These are phyloP conservation scores for Ornithoptera priamus DNA, from an alignment of 2,888 invertebrate species.

Conservation along the genomic window DNA sequence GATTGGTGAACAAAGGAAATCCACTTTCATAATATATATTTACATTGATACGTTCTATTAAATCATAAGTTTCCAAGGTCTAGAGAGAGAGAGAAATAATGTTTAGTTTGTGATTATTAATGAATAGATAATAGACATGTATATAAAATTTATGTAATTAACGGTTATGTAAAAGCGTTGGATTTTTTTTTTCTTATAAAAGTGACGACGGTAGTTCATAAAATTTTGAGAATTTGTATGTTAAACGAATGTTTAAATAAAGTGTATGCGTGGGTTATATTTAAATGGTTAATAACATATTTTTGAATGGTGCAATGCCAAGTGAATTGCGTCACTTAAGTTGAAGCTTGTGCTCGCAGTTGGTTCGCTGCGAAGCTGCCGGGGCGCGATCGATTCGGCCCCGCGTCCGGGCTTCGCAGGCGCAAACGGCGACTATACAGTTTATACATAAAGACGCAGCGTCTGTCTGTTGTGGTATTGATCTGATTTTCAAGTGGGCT, in stretches of 20 bases:
- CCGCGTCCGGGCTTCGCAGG: conserved; percentile 21
- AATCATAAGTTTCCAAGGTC: too few species aligned
- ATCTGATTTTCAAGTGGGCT: conserved; percentile 20
- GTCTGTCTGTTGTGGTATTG: conserved; percentile 20
- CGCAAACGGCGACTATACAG: conserved; percentile 20
- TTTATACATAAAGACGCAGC: conserved; percentile 1
- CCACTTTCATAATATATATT: too few species aligned
- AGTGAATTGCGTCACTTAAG: not conserved
- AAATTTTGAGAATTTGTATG: not conserved
- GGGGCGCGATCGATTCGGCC: conserved; percentile 22
- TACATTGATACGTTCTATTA: too few species aligned
- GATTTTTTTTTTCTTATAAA: not conserved
- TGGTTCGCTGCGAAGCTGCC: conserved; percentile 5
- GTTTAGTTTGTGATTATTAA: too few species aligned
- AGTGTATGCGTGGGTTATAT: not conserved
- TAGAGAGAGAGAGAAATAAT: too few species aligned
- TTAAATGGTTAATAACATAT: not conserved
- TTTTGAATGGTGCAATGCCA: not conserved
- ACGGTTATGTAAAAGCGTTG: not conserved
- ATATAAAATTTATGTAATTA: too few species aligned
- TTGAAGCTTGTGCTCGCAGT: not conserved
- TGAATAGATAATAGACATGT: too few species aligned
- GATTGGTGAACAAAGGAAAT: too few species aligned
- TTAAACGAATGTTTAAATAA: conserved; percentile 22
- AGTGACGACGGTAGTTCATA: too few species aligned